A percentile compares a stretch with the other conserved stretches of the same genome.
Evolutionary conservation across 2,888 invertebrate genomes (phyloP).

Genomic region (Cloeon dipterum): DNA sequence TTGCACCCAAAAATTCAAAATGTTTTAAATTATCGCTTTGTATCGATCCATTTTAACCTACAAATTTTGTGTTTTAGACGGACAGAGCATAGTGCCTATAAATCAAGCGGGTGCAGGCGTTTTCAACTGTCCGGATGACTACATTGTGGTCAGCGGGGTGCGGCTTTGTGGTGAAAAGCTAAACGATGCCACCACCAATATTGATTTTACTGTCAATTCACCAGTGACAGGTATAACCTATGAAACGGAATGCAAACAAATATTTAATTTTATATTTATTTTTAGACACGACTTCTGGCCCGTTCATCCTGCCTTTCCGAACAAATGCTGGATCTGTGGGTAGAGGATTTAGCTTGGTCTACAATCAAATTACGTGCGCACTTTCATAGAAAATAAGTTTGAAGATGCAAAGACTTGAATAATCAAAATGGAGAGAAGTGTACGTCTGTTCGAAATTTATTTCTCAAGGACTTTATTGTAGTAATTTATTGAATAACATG

Average conservation of each 20-base stretch:
- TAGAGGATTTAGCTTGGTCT: conserved; percentile 42
- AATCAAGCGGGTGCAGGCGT: conserved; percentile 52
- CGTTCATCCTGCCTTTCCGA: conserved; percentile 42
- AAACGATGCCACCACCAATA: conserved; percentile 38
- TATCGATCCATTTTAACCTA: no score
- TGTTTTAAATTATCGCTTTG: no score
- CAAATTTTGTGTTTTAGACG: no score
- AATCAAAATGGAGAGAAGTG: no score
- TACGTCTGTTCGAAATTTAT: no score
- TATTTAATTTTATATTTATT: background rate
- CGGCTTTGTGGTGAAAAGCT: conserved; percentile 49
- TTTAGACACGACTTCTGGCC: conserved; percentile 41
- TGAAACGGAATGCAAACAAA: conserved; percentile 1
- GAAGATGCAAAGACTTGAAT: no score
- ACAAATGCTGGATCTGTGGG: conserved; percentile 39
- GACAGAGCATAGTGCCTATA: conserved; percentile 22
- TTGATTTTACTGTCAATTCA: conserved; percentile 40
- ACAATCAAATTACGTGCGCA: conserved; percentile 45
- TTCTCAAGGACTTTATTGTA: no score
- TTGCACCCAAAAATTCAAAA: no score
- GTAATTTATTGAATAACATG: no score
- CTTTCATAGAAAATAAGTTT: no score
- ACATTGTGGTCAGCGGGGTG: conserved; percentile 40
- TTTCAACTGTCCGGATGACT: conserved; percentile 53
- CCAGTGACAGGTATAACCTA: conserved; percentile 47